Base-by-base conservation (phyloP, 37 sponge, comb jelly and placozoan genomes). In the Amphimedon queenslandica region DNA sequence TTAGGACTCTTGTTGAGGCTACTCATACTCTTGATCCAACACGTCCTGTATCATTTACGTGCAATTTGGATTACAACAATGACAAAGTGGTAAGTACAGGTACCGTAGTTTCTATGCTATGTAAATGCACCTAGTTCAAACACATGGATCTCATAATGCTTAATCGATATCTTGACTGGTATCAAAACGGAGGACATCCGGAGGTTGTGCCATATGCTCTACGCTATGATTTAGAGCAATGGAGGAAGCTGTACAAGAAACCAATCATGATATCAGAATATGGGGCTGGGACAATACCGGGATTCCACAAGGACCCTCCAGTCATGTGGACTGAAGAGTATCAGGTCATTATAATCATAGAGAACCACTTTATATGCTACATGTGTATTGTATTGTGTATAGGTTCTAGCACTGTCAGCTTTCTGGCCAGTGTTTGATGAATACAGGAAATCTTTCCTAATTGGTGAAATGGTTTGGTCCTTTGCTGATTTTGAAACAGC, bases 401-500 rank as follows among this genome's bases (percentile, higher is more conserved):
- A 76, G 70, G 27, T 66, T 60, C 42, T 57, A 23, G 42, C 69
- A 10, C 70, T 74, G 38, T n/a, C 42, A 6, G 39, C 69, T 6
- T 55, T 40, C 51, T 82, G 73, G 33, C 40, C 74, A 1, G 67
- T 66, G 3, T 75, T 86, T 75, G 81, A 86, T 35, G 40, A 86
- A n/a, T 86, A 86, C 42, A 57, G 77, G 1, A 58, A 80, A 33
- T 51, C 68, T 69, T 86, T 80, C 47, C 72, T 86, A 0, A 55
- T 86, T 24, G 87, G 87, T 65, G 87, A 86, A 58, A 57, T 86
- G 24, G 51, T 86, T 23, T 86, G 87, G 87, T 80, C 79, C 63
- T 86, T 86, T 79, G 80, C 80, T 4, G 87, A 86, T 65, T 80
- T 86, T 61, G 53, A 76, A 71, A 79, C 87, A 37, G 75, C 5